Percentiles rank a stretch among this genome's conserved stretches.
Conservation (phyloP, 2,113 vertebrate species). For the Tragelaphus scriptus region DNA sequence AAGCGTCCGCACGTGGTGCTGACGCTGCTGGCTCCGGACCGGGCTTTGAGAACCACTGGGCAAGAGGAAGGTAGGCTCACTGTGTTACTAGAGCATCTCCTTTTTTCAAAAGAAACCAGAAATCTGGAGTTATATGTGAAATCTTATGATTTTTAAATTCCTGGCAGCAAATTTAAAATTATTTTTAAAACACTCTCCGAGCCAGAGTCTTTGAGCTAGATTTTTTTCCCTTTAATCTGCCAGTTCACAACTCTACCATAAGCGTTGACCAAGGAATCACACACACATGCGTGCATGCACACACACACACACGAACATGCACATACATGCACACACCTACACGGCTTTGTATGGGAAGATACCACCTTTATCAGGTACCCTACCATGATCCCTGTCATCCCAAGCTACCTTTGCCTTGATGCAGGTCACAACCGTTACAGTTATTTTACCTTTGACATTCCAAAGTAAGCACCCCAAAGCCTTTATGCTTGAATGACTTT, state of each 20-base stretch:
- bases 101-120: background rate
- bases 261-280: background rate
- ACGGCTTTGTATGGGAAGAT: background rate
- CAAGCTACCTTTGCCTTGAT: background rate
- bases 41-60: background rate
- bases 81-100: background rate
- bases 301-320: background rate
- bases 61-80: background rate
- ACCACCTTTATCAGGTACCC: background rate
- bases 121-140: background rate
- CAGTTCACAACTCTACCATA: background rate
- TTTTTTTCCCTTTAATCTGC: background rate
- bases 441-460: background rate
- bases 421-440: background rate
- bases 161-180: constrained; percentile 15
- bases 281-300: rapidly evolving
- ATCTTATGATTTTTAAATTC: background rate
- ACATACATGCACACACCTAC: background rate
- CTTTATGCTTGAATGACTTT: background rate
- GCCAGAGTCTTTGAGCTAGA: background rate
- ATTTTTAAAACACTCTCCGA: background rate
- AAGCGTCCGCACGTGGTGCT: background rate
- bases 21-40: background rate
- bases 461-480: background rate
- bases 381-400: background rate